These are phyloP conservation scores for Python bivittatus DNA, from an alignment of 2,113 vertebrate genomes.

Conservation along the genomic window DNA sequence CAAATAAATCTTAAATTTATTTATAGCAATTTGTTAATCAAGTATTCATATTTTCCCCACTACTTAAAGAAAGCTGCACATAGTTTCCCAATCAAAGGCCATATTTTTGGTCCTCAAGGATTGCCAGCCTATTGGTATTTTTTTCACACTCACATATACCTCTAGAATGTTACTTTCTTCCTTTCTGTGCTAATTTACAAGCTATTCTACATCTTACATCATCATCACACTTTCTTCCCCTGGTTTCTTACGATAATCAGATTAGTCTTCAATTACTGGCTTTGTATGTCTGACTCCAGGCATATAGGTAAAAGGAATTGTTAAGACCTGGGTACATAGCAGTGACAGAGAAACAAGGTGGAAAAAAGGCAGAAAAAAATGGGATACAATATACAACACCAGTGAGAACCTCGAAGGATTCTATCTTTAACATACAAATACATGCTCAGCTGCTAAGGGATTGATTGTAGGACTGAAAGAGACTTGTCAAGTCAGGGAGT, in stretches of 20 bases:
- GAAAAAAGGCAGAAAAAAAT: slow-evolving; percentile 49
- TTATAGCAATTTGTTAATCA: neutral
- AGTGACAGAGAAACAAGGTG: slow-evolving; percentile 12
- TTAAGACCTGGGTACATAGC: slow-evolving; percentile 27
- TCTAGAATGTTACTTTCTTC: neutral
- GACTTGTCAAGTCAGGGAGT: slow-evolving; percentile 20
- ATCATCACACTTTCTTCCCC: neutral
- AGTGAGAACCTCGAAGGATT: slow-evolving; percentile 20
- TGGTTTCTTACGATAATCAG: slow-evolving; percentile 44
- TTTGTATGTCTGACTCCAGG: neutral
- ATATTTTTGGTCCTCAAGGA: neutral
- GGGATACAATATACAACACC: slow-evolving; percentile 23
- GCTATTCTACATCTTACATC: neutral
- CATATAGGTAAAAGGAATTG: neutral
- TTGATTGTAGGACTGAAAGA: slow-evolving; percentile 23
- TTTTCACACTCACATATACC: neutral
- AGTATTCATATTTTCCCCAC: neutral
- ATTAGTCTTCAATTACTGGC: neutral
- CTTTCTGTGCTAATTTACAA: neutral
- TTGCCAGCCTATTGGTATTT: neutral
- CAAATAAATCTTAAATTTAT: neutral
- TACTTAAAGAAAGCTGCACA: neutral
- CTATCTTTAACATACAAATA: neutral
- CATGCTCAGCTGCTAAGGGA: slow-evolving; percentile 19
- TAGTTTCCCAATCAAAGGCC: neutral